Conservation (phyloP, 2,113 vertebrate species). For the Eurystomus gularis region DNA sequence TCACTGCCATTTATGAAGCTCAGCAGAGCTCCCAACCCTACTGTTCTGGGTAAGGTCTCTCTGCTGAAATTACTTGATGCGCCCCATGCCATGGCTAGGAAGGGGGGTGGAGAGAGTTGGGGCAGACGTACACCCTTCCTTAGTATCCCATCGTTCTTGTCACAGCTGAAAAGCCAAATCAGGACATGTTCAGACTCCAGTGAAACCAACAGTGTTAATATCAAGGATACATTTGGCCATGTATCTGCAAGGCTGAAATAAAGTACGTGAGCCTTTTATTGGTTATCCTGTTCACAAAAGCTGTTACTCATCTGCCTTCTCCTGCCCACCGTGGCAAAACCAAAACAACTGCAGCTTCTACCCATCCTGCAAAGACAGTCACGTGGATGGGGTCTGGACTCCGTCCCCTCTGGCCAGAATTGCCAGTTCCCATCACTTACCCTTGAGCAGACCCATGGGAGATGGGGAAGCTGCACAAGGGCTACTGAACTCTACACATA, state of each 20-base stretch:
- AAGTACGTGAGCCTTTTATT: neutral
- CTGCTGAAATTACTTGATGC: neutral
- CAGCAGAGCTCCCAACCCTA: neutral
- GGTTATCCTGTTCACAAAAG: neutral
- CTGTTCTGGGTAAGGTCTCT: neutral
- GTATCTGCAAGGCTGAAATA: neutral
- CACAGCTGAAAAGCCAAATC: neutral
- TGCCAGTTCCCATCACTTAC: neutral
- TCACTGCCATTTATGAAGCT: neutral
- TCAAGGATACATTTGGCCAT: neutral
- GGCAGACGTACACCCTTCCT: neutral
- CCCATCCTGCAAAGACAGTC: neutral
- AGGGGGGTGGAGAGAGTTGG: rapidly evolving
- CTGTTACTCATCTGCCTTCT: neutral
- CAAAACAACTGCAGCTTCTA: neutral
- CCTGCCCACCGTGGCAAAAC: neutral
- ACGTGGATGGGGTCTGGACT: neutral
- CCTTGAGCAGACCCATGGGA: neutral
- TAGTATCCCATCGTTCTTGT: neutral
- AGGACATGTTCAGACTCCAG: neutral
- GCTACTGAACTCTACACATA: neutral
- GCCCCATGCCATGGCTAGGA: neutral
- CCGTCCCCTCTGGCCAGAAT: neutral
- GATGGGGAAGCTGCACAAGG: neutral
- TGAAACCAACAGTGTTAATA: neutral